Conservation (phyloP, 30 jellyfish, hydroid and myxozoan genomes). For the Cassiopea xamachana region DNA sequence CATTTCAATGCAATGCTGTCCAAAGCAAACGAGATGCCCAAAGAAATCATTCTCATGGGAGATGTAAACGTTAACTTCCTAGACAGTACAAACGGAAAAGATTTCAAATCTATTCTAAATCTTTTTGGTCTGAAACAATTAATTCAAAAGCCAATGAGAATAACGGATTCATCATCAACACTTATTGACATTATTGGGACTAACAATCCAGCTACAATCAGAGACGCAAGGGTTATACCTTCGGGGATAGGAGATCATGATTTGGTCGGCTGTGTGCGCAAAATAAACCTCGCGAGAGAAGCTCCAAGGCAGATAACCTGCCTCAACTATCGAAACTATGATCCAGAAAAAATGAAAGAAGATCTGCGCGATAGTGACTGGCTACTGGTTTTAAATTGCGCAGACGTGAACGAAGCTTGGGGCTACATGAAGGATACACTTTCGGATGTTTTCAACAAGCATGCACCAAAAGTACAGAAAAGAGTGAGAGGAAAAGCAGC, state of each 20-base stretch:
- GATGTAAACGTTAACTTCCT: slow-evolving; percentile 73
- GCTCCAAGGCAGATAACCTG: slow-evolving; percentile 71
- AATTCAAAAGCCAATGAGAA: slow-evolving; percentile 72
- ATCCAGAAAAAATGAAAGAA: slow-evolving; percentile 66
- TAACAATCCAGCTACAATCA: slow-evolving; percentile 75
- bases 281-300: slow-evolving; percentile 67
- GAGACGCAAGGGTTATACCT: slow-evolving; percentile 75
- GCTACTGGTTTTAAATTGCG: slow-evolving; percentile 60
- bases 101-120: slow-evolving; percentile 23
- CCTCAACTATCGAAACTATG: slow-evolving; percentile 75
- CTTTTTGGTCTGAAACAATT: slow-evolving; percentile 49
- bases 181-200: slow-evolving; percentile 66
- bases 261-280: slow-evolving; percentile 79
- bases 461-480: slow-evolving; percentile 17
- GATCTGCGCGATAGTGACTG: slow-evolving; percentile 73
- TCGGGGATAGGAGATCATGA: slow-evolving; percentile 79
- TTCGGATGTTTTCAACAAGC: slow-evolving; percentile 29
- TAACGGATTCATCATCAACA: slow-evolving; percentile 68
- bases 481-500: slow-evolving; percentile 25
- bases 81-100: slow-evolving; percentile 35
- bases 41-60: slow-evolving; percentile 68
- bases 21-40: slow-evolving; percentile 21
- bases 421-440: slow-evolving; percentile 75
- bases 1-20: slow-evolving; percentile 6
- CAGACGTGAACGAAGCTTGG: slow-evolving; percentile 70